Evolutionary conservation across 2,888 invertebrate genomes (phyloP).

Genomic region (Choristoneura rosaceana): DNA sequence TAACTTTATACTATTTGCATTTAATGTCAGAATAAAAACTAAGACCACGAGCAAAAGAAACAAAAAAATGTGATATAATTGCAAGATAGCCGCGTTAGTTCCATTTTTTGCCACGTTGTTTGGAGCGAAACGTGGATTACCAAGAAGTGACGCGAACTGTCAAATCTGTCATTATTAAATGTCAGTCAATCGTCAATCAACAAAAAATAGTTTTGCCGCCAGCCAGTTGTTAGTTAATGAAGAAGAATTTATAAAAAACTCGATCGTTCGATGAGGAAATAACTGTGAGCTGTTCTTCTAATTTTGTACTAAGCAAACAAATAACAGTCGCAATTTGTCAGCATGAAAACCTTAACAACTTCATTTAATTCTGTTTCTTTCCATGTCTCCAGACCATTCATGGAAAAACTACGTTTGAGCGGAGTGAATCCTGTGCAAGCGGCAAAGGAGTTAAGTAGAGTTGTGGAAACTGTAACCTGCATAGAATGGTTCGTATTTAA

Average conservation of each 20-base stretch:
- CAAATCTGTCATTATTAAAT: not conserved
- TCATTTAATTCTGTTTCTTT: slow-evolving; percentile 12
- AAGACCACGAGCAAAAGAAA: too few species aligned
- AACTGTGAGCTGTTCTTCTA: not conserved
- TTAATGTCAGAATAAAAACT: too few species aligned
- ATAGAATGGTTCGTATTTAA: slow-evolving; percentile 68
- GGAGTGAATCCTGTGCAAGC: slow-evolving; percentile 49
- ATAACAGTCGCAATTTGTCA: slow-evolving; percentile 6
- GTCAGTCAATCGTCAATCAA: not conserved
- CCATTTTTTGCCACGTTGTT: too few species aligned
- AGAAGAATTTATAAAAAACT: slow-evolving; percentile 7
- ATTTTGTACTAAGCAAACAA: slow-evolving; percentile 12
- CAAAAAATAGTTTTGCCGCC: slow-evolving; percentile 32
- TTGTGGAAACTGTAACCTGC: slow-evolving; percentile 69
- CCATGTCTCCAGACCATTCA: slow-evolving; percentile 21
- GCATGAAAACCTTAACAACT: not conserved
- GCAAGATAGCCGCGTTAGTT: too few species aligned
- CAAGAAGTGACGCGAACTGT: too few species aligned
- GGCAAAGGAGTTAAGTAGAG: slow-evolving; percentile 57
- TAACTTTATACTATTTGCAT: too few species aligned
- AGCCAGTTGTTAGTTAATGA: slow-evolving; percentile 30
- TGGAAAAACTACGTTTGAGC: slow-evolving; percentile 30
- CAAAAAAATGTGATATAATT: too few species aligned
- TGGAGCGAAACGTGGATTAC: too few species aligned
- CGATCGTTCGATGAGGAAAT: not conserved